Evolutionary conservation across 1,140 invertebrate species (phyloP).

Genomic region (Penaeus vannamei): DNA sequence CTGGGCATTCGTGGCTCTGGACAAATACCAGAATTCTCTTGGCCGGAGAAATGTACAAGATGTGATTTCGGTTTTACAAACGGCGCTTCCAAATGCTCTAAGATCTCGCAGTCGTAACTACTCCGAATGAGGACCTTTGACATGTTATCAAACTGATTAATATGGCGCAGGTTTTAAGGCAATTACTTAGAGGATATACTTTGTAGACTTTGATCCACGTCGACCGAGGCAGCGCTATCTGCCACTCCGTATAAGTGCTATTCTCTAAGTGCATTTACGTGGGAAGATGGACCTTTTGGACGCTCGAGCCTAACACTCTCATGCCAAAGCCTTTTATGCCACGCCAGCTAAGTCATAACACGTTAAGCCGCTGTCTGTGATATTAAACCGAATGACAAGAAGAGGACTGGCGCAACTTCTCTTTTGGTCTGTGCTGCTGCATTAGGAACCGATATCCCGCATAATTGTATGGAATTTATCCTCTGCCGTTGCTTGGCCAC

Average conservation of each 20-base stretch:
- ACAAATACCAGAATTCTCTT: no score
- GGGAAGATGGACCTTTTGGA: background rate
- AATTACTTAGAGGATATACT: conserved; percentile 33
- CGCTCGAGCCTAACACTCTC: background rate
- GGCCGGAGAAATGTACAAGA: no score
- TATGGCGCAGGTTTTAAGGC: conserved; percentile 16
- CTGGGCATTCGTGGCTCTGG: no score
- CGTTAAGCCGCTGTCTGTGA: conserved; percentile 24
- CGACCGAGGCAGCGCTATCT: background rate
- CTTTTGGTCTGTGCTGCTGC: no score
- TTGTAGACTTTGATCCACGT: conserved; percentile 13
- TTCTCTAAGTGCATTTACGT: background rate
- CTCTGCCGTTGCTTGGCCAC: no score
- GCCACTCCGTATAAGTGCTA: conserved; percentile 1
- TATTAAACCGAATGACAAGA: conserved; percentile 5
- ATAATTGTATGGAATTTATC: no score
- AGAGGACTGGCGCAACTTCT: no score
- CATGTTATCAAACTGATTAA: conserved; percentile 29
- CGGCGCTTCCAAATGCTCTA: background rate
- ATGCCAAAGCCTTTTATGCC: conserved; percentile 16
- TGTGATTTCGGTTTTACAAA: background rate
- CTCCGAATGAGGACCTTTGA: background rate
- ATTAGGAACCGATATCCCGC: no score
- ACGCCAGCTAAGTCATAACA: background rate
- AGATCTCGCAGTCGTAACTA: conserved; percentile 3